Percentiles rank a stretch among this genome's conserved stretches.
These are phyloP conservation scores for Sander vitreus DNA, from an alignment of 2,113 vertebrate genomes.

Conservation along the genomic window DNA sequence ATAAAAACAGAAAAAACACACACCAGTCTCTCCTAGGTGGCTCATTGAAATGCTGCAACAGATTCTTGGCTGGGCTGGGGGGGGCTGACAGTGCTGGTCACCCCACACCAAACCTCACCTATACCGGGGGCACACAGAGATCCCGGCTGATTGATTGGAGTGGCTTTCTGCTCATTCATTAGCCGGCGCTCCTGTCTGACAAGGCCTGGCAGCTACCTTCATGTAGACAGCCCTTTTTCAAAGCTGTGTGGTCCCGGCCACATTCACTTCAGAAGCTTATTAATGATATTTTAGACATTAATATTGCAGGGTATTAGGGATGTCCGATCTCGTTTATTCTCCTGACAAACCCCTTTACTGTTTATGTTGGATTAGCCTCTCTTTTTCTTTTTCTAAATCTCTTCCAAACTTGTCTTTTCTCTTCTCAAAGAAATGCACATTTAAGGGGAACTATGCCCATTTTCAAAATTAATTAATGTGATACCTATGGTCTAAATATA, in stretches of 20 bases:
- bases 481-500: too few relatives aligned
- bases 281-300: conserved; percentile 89
- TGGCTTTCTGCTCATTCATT: conserved; percentile 87
- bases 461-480: too few relatives aligned
- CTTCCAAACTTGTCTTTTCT: background rate
- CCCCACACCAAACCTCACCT: conserved; percentile 86
- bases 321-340: conserved; percentile 72
- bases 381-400: background rate
- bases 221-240: conserved; percentile 79
- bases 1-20: background rate
- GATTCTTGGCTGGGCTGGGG: conserved; percentile 79
- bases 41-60: conserved; percentile 78
- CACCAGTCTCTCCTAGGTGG: conserved; percentile 51
- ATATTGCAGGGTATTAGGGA: conserved; percentile 84
- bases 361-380: background rate
- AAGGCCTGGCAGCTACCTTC: conserved; percentile 88
- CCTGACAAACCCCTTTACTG: conserved; percentile 61
- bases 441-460: too few relatives aligned
- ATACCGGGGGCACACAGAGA: conserved; percentile 83
- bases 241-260: conserved; percentile 16
- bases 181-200: conserved; percentile 85
- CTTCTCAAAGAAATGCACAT: background rate
- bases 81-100: conserved; percentile 84
- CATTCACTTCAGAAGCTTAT: conserved; percentile 72
- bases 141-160: conserved; percentile 85